These are phyloP conservation scores for Limenitis camilla DNA, from an alignment of 2,888 invertebrate species.

Conservation along the genomic window DNA sequence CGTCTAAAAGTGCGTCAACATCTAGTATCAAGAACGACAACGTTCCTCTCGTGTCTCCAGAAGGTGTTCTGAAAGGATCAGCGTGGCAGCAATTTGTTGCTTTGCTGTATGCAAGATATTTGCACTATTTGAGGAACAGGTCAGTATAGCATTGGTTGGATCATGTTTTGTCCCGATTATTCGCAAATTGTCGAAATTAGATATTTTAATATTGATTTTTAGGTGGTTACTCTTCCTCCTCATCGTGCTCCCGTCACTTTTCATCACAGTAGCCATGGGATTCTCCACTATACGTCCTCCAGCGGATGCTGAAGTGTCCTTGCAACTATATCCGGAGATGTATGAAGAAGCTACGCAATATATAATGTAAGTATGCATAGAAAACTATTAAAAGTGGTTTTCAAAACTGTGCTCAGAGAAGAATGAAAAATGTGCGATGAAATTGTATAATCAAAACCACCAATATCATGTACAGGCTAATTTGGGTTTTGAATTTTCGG, in stretches of 20 bases:
- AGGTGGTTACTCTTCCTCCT: conserved; percentile 75
- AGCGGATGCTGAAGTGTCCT: conserved; percentile 73
- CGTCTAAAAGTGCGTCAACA: conserved; percentile 47
- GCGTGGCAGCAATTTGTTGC: conserved; percentile 50
- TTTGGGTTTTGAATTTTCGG: too few relatives aligned
- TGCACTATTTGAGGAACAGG: conserved; percentile 77
- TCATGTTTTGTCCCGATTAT: not conserved
- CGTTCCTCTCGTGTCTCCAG: conserved; percentile 36
- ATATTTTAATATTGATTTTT: conserved; percentile 8
- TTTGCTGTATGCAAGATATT: conserved; percentile 71
- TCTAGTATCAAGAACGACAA: conserved; percentile 39
- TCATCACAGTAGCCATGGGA: conserved; percentile 80
- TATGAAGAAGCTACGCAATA: conserved; percentile 62
- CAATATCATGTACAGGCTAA: too few relatives aligned
- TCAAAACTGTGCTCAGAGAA: too few relatives aligned
- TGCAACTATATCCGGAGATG: conserved; percentile 65
- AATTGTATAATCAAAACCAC: too few relatives aligned
- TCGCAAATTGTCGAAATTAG: too few relatives aligned
- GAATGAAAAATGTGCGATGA: too few relatives aligned
- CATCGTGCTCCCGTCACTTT: conserved; percentile 75
- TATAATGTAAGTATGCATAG: conserved; percentile 53
- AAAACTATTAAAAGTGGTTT: not conserved
- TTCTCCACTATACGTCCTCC: conserved; percentile 79
- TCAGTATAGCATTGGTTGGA: conserved; percentile 21
- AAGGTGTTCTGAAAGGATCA: conserved; percentile 39